Evolutionary conservation across 2,797 vertebrate species (phyloP), one percentile per base, ranked within the genome.

Genomic region (Salarias fasciatus): DNA sequence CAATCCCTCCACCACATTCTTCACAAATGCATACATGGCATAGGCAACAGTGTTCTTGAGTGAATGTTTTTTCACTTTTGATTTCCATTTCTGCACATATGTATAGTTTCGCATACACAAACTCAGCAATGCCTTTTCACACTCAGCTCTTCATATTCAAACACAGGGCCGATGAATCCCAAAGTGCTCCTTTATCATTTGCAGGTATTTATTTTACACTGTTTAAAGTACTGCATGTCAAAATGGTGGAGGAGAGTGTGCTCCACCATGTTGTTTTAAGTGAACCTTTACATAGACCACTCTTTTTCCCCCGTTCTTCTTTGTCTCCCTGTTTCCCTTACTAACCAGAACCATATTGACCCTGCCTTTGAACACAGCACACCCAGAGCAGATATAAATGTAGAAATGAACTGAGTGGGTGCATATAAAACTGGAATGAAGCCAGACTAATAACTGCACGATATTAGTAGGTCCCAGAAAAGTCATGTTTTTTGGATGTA

Each of bases 341-440:
- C 62, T 89, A 91, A 90, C 83, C 72, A 88, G 83, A 86, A 88
- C 82, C 88, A 90, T 67, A 90, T 90, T 86, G 72, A 77, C 76
- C 69, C 48, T 58, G 68, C 43, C 61, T 88, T 73, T 84, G 74
- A 86, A 78, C 77, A 1, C 60, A 40, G 66, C 59, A 31, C 41
- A 68, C 61, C n/a, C 5, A 69, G 57, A 69, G 74, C 69, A 54
- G 55, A 77, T 73, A 70, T 81, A 44, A 50, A 24, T 58, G 77
- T 59, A 76, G 58, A 76, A 80, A 64, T 48, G 47, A 79, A 29
- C 54, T 1, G 53, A 77, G 66, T 8, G 54, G 58, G 60, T 72
- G 57, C 29, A 30, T 18, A 44, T 48, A 56, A 64, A 57, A 53
- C 61, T 83, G 82, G 72, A 60, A 51, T 9, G 11, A 51, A 66